Base-by-base conservation (phyloP, 1,140 invertebrate genomes). In the Lucilia sericata region DNA sequence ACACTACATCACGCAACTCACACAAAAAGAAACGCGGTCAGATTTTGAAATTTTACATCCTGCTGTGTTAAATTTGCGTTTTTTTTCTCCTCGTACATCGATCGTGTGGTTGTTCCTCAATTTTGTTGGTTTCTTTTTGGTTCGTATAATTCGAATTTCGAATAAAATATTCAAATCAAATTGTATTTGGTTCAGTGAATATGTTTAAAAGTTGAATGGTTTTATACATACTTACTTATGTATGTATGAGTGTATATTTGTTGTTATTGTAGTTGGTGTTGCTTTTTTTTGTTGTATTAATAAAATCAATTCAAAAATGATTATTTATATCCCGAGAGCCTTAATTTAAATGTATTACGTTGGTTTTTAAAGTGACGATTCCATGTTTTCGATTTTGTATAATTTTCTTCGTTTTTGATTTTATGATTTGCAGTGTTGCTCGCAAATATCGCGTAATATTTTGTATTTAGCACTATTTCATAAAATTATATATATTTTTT, bases 11-110 rank as follows among this genome's bases (percentile, higher is more conserved):
- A 80, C 76, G 76, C 76, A 80, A 80, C 42, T 49, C 76, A 49
- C n/a, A 49, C 74, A 36, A 76, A 80, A 80, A 21, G 76, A 80
- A 80, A 80, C 19, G 42, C 42, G 76, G 76, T 49, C 76, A 80
- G 76, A 80, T 80, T 80, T 80, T 80, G 65, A 82, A 82, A 86
- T 88, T 85, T 36, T 74, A 87, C 87, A 85, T 89, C 88, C 88
- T 88, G 88, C 88, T 89, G 88, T 89, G 88, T 86, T 82, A 87
- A 88, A 88, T 89, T 89, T 89, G 89, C 87, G 88, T 88, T 89
- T 86, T 70, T 21, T 55, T 80, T 19, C 42, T 42, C 76, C 42
- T 19, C 21, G 8, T 17, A 42, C 74, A 14, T 76, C 14, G n/a
- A 10, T 74, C 70, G 70, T 74, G 70, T 74, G 19, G 70, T 34